Base-by-base conservation (phyloP, 2,113 vertebrate species). In the Caretta caretta region DNA sequence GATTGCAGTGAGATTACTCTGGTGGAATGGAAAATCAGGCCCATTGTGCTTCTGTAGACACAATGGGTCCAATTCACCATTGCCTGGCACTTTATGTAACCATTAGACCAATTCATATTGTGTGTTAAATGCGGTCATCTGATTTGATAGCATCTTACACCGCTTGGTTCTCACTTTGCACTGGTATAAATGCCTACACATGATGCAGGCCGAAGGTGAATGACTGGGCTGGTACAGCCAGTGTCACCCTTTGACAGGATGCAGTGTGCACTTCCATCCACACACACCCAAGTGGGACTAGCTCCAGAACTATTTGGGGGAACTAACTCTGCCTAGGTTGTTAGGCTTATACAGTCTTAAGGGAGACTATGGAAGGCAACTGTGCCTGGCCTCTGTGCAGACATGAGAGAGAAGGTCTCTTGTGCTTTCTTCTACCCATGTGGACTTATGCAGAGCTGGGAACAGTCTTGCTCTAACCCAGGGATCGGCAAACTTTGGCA, bases 151-250 rank as follows among this genome's bases (percentile, higher is more conserved):
- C 85, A 8, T 13, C 84, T 90, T 72, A 2, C 22, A 90, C 10
- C 5, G 53, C 24, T 87, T 93, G 20, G 53, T 54, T 59, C 88
- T 89, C 46, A 20, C 29, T 81, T 92, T 87, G 83, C 25, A 38
- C 72, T 89, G 56, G 62, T 62, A 35, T 65, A 88, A 92, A 86
- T 50, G 12, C 7, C 93, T 69, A 42, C 80, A 59, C 49, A 31
- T 87, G 49, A 13, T 80, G 89, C 35, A 78, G 78, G 50, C 80
- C 38, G 62, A 85, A 89, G 86, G 59, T 97, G 84, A 94, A 79
- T 79, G 83, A 25, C 25, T 46, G 65, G 38, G n/a, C 31, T 29
- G 5, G 5, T 35, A 46, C 59, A 75, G 4, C n/a, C 69, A 72
- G 65, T 48, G 24, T 54, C 90, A 84, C 22, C n/a, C 65, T 86